These are phyloP conservation scores for Blastomussa wellsi DNA, from an alignment of 92 coral and sea anemone species.

Conservation along the genomic window DNA sequence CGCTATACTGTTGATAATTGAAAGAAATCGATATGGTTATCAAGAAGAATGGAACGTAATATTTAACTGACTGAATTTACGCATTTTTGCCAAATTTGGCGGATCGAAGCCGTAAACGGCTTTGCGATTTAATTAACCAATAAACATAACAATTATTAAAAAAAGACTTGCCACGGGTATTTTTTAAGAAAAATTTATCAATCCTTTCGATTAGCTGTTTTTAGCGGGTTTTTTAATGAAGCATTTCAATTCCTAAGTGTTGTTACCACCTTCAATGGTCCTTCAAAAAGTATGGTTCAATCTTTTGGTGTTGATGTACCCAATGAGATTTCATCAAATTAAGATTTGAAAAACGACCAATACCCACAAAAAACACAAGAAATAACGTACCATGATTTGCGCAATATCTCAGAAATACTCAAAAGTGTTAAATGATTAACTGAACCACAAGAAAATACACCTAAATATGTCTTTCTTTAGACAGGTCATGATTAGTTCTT, in stretches of 20 bases:
- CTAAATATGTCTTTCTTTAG: not conserved
- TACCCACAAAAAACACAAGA: not conserved
- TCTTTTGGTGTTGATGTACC: not conserved
- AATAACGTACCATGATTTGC: not conserved
- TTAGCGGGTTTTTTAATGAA: not conserved
- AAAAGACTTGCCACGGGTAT: not conserved
- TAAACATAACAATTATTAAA: not conserved
- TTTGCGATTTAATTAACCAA: not conserved
- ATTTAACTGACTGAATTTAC: too few species aligned
- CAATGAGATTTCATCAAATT: not conserved
- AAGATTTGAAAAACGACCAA: not conserved
- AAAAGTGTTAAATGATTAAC: slow-evolving; percentile 1
- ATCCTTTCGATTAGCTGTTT: not conserved
- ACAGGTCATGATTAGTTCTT: not conserved
- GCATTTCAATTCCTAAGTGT: not conserved
- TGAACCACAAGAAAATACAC: not conserved
- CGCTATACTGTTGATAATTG: not conserved
- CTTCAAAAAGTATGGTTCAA: not conserved
- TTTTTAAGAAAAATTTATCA: not conserved
- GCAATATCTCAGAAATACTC: not conserved
- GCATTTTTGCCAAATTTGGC: too few species aligned
- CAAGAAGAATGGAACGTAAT: not conserved
- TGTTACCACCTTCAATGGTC: not conserved
- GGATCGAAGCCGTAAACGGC: not conserved
- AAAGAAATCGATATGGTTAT: not conserved